Percentiles rank a stretch among this genome's conserved stretches.
Conservation (phyloP, 2,113 vertebrate species). For the Grammomys surdaster region DNA sequence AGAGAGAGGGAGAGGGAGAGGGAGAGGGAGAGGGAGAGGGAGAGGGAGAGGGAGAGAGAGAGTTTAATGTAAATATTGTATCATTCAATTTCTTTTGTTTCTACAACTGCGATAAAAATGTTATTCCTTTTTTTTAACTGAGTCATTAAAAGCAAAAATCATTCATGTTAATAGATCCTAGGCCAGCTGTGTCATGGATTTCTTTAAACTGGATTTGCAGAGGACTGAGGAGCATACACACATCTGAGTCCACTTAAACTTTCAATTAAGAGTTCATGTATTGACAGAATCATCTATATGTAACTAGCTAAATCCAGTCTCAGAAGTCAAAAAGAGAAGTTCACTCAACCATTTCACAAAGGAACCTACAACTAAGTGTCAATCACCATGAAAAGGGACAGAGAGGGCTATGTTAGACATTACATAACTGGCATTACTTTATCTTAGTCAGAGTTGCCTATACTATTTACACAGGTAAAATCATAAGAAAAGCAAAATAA, state of each 20-base stretch:
- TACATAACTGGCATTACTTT: not conserved
- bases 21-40: not conserved
- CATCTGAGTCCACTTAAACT: not conserved
- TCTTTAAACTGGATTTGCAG: not conserved
- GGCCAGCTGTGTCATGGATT: not conserved
- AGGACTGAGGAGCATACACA: not conserved
- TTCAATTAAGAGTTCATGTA: not conserved
- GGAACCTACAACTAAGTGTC: not conserved
- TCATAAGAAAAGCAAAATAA: not conserved
- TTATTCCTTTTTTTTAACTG: not conserved
- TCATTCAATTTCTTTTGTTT: not conserved
- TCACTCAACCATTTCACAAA: not conserved
- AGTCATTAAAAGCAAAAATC: not conserved
- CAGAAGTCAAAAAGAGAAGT: not conserved
- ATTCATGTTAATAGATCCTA: no score
- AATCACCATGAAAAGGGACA: not conserved
- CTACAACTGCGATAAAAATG: no score
- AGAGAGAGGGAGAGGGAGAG: no score
- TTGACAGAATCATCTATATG: not conserved
- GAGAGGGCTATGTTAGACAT: not conserved
- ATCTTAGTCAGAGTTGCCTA: not conserved
- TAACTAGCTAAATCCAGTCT: not conserved
- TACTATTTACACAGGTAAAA: not conserved
- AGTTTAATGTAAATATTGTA: not conserved
- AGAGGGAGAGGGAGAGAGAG: accelerated